A percentile compares a stretch with the other conserved stretches of the same genome.
Conservation (phyloP, 2,797 vertebrate genomes). For the Mionectes olivaceus region DNA sequence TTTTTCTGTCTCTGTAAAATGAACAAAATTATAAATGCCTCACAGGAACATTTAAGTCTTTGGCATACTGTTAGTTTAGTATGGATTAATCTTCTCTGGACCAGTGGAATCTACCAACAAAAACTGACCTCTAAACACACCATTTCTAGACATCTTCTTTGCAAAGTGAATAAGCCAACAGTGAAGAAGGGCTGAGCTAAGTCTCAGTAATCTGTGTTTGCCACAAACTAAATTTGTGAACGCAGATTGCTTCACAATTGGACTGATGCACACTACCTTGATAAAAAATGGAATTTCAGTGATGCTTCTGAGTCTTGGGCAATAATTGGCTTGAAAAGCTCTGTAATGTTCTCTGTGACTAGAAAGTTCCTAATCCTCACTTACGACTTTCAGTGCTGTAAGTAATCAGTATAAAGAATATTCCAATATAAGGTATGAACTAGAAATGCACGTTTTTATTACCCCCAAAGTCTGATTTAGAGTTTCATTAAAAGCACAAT, state of each 20-base stretch:
- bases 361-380: not conserved
- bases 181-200: not conserved
- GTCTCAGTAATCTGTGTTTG: not conserved
- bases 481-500: not conserved
- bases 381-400: not conserved
- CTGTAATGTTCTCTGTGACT: not conserved
- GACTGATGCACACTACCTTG: not conserved
- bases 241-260: not conserved
- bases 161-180: not conserved
- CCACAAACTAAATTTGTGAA: not conserved
- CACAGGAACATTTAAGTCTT: not conserved
- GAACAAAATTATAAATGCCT: not conserved
- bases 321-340: not conserved
- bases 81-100: not conserved
- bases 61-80: not conserved
- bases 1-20: not conserved
- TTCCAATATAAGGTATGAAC: not conserved
- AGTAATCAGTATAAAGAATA: not conserved
- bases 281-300: not conserved
- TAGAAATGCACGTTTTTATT: not conserved
- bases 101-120: not conserved
- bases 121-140: not conserved
- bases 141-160: not conserved
- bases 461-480: not conserved
- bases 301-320: not conserved